Evolutionary conservation across 1,140 invertebrate genomes (phyloP), one percentile per base, ranked within the genome.

Genomic region (Bactericera cockerelli): DNA sequence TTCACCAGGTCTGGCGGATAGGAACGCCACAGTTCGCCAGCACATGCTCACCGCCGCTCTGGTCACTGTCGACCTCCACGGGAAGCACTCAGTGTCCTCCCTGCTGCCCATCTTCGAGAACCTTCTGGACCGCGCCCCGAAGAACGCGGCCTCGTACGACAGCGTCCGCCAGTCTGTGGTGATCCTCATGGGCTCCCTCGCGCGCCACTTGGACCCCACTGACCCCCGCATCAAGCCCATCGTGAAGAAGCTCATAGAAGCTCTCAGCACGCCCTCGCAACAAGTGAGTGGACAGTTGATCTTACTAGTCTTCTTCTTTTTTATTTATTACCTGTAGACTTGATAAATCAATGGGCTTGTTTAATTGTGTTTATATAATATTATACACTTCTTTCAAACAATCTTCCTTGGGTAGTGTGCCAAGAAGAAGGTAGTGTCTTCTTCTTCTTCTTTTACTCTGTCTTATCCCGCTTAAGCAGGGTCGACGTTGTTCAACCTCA

Each of bases 11-110:
- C 76, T 99, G 2, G 84, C 84, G 2, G 95, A 99, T 75, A 77
- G 92, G 19, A 80, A 84, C 69, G 77, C 82, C 62, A 75, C 79
- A 16, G 95, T 98, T 2, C 77, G 91, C 21, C 82, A 80, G 24
- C 82, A 90, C 69, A 98, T 99, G 93, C 75, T 97, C 53, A 84
- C 84, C 61, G 92, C 94, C 26, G 93, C 93, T n/a, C 78, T 97
- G 60, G 84, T 83, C 56, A 80, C 89, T 56, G 87, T 98, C 1
- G 87, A 96, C 70, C 74, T 86, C 53, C 92, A 98, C 75, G 94
- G 94, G 28, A 94, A 93, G 75, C 80, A 80, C 58, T 81, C 80
- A 14, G 78, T 90, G 1, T 77, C 79, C 63, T 81, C 79, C 21
- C 74, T 96, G 57, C 72, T 96, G 26, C 89, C 89, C 0, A 83